Base-by-base conservation (phyloP, 2,113 vertebrate genomes). In the Terrapene triunguis region DNA sequence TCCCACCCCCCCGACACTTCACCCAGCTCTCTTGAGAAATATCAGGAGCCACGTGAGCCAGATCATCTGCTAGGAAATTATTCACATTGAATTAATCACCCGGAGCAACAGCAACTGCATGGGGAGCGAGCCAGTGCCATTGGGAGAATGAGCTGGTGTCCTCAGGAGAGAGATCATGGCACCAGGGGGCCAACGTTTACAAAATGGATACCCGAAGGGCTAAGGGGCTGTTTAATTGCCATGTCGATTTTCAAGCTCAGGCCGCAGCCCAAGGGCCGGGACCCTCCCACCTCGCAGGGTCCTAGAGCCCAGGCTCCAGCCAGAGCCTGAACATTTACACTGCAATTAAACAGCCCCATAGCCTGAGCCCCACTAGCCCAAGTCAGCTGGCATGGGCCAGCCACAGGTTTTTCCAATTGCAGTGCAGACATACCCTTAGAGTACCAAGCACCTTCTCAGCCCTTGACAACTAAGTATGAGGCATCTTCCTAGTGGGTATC, bases 31-130 rank as follows among this genome's bases (percentile, higher is more conserved):
- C 88, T 1, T 0, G 62, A 88, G 90, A 69, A 96, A 96, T 85
- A 92, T 87, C 92, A 96, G 91, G 88, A 91, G 90, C 90, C 92
- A 96, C 27, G 80, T 95, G 91, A 82, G 95, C 91, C 93, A 97
- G 93, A 95, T 98, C 96, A 97, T 98, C 96, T 95, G 92, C 96
- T 94, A 90, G 80, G 91, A 95, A 97, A 97, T 97, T 97, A 97
- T 91, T 96, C 97, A 92, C 82, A 84, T 89, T 95, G 96, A 96
- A 97, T 97, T 96, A 97, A 97, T 97, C 96, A 96, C 93, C 92
- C 94, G 72, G 83, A 92, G 16, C 16, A 84, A 72, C 35, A 35
- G 48, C 53, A 79, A 89, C 86, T 2, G 17, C 90, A 95, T 89
- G 78, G 88, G 82, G 94, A 96, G 88, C 59, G 88, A 96, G 87